These are phyloP conservation scores for Hippopotamyrus pictus DNA, from an alignment of 2,797 vertebrate genomes.

Conservation along the genomic window DNA sequence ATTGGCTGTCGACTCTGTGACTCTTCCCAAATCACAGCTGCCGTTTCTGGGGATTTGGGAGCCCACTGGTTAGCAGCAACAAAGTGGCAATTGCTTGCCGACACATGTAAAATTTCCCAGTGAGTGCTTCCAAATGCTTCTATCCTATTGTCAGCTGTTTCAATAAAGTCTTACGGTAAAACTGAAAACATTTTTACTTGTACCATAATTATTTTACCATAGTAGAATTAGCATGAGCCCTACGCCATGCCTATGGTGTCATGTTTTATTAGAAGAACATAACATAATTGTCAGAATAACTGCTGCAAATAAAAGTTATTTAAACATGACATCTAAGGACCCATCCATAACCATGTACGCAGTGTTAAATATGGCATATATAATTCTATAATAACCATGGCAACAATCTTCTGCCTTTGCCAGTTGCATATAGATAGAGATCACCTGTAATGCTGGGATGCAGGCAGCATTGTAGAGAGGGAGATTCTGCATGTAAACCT, in stretches of 20 bases:
- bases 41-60: not conserved
- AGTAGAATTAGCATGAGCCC: not conserved
- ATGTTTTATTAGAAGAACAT: not conserved
- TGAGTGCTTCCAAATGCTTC: not conserved
- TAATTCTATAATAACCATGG: slow-evolving; percentile 4
- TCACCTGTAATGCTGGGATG: not conserved
- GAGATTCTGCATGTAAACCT: not conserved
- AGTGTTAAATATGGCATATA: not conserved
- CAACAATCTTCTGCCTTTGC: not conserved
- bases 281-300: not conserved
- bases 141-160: not conserved
- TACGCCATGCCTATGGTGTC: not conserved
- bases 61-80: not conserved
- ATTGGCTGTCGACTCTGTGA: not conserved
- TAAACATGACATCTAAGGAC: not conserved
- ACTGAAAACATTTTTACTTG: not conserved
- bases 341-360: not conserved
- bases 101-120: not conserved
- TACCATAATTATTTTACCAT: not conserved
- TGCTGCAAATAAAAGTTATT: not conserved
- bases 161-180: not conserved
- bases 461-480: not conserved
- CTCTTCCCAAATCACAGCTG: not conserved
- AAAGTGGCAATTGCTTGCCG: not conserved
- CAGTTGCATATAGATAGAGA: not conserved